These are phyloP conservation scores for Micrasema minimum DNA, from an alignment of 1,140 invertebrate species.

Conservation along the genomic window DNA sequence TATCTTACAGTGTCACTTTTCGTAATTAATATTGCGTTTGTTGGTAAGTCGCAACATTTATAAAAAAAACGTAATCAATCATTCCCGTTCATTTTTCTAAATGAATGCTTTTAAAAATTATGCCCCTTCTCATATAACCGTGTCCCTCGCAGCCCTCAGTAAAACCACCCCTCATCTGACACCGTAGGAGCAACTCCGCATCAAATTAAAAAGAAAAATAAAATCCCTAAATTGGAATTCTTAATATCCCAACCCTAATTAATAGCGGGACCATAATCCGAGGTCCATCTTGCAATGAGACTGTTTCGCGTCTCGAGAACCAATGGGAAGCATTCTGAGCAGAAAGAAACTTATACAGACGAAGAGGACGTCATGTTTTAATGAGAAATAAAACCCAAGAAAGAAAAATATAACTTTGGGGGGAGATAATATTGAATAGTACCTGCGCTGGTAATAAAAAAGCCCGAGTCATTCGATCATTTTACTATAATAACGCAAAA, in stretches of 20 bases:
- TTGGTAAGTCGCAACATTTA: no score
- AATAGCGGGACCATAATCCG: conserved; percentile 53
- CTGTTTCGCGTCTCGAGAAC: conserved; percentile 15
- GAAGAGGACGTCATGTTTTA: conserved; percentile 48
- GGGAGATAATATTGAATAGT: conserved; percentile 47
- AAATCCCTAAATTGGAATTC: conserved; percentile 54
- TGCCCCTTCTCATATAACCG: conserved; percentile 21
- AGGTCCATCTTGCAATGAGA: conserved; percentile 37
- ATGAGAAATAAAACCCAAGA: conserved; percentile 53
- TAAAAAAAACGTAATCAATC: conserved; percentile 51
- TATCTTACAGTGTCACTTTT: no score
- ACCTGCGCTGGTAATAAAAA: conserved; percentile 37
- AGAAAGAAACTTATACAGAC: conserved; percentile 22
- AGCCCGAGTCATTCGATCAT: conserved; percentile 49
- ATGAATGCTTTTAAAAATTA: conserved; percentile 27
- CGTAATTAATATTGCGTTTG: no score
- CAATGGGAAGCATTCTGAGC: background rate
- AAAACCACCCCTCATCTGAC: conserved; percentile 47
- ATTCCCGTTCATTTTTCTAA: conserved; percentile 43
- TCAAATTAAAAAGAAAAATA: conserved; percentile 54
- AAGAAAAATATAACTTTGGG: conserved; percentile 52
- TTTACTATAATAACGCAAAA: conserved; percentile 43
- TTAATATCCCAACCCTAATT: conserved; percentile 54
- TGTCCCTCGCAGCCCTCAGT: conserved; percentile 20
- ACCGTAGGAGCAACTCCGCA: conserved; percentile 42